phyloP scores from a whole-genome alignment of 2,888 invertebrate species.

The Lochmaea capreae region DNA sequence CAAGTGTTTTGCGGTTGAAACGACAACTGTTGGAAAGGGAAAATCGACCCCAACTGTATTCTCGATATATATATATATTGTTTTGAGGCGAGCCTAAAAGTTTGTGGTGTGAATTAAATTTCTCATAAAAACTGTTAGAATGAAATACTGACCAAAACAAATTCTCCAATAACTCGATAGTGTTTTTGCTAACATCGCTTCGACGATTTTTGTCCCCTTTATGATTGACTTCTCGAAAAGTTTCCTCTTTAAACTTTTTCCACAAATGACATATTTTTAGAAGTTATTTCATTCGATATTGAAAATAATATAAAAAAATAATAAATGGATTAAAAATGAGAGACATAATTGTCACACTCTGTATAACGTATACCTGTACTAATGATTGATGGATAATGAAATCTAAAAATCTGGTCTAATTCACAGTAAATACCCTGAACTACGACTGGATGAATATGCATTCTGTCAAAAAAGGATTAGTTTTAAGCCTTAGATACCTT shows the following conservation, averaged over 20 bases:
- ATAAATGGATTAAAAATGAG: not conserved
- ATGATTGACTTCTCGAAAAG: slow-evolving; percentile 8
- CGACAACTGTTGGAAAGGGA: slow-evolving; percentile 31
- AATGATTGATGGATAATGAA: slow-evolving; percentile 2
- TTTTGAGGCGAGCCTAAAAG: slow-evolving; percentile 29
- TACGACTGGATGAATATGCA: slow-evolving; percentile 4
- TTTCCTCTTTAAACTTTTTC: slow-evolving; percentile 4
- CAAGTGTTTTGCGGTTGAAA: slow-evolving; percentile 19
- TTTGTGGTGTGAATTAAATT: slow-evolving; percentile 36
- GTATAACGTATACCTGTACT: not conserved
- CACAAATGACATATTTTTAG: not conserved
- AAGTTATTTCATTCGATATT: not conserved
- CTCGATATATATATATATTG: slow-evolving; percentile 27
- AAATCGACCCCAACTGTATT: slow-evolving; percentile 24
- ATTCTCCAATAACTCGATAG: slow-evolving; percentile 22
- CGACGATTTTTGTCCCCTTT: not conserved
- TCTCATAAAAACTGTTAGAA: slow-evolving; percentile 32
- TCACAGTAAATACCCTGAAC: not conserved
- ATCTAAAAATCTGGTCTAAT: not conserved
- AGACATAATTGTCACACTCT: not conserved
- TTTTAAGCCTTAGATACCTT: slow-evolving; percentile 33
- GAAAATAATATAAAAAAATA: not conserved
- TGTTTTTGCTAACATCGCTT: not conserved
- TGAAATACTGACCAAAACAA: slow-evolving; percentile 29
- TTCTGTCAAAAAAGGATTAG: slow-evolving; percentile 33